Base-by-base conservation (phyloP, 2,797 vertebrate species). In the Pangasius macronema region DNA sequence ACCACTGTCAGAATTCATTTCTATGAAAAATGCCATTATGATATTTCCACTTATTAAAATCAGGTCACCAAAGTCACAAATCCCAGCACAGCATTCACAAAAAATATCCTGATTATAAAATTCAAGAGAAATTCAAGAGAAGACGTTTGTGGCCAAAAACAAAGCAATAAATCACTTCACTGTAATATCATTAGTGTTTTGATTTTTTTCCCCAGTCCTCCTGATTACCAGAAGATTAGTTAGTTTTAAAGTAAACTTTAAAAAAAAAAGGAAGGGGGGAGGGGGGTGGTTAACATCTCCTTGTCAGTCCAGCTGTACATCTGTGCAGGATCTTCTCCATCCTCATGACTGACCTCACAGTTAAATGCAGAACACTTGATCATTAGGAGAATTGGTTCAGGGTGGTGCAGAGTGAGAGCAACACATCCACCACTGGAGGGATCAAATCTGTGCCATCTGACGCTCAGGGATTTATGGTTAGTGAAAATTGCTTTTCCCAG, bases 361-460 rank as follows among this genome's bases (percentile, higher is more conserved):
- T 93, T 91, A 90, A 93, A 92, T 91, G 87, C 86, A 92, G 92
- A 92, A 90, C 86, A 91, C 93, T 86, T 92, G 93, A 94, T 95
- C 95, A 94, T 92, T 95, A 94, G 91, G 91, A 93, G 94, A 94
- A 94, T 92, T 94, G 94, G 92, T 94, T 94, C 92, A 92, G 93
- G 93, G 95, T 91, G 92, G 94, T 83, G 91, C 93, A 92, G 92
- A 93, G 92, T 89, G 91, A 94, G 92, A 90, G 91, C 93, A 93
- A 93, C 93, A 92, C 94, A 94, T 94, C 92, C 94, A 85, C 93
- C 91, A 88, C 93, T 94, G 95, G 90, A 95, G 93, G 94, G 95
- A 96, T 96, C 94, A 96, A 96, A 96, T 95, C 95, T 95, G 95
- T 93, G 95, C 95, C 95, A 96, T 96, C 95, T 96, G 96, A 96